phyloP scores from a whole-genome alignment of 2,888 invertebrate species.

The Mesorhabditis belari region DNA sequence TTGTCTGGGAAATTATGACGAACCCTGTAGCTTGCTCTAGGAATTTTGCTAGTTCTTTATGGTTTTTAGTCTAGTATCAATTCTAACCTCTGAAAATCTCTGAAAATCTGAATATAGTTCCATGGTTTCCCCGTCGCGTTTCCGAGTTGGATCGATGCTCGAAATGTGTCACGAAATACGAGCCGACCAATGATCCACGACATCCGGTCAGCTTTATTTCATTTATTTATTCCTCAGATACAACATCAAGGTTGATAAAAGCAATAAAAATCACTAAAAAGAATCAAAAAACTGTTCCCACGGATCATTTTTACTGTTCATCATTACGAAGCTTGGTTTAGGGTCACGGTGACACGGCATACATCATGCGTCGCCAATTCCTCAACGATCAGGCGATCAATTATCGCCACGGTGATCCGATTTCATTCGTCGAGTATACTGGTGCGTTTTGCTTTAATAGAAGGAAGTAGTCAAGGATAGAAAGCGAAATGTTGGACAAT shows the following conservation, averaged over 20 bases:
- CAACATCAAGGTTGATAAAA: too few species aligned
- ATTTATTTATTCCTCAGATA: background rate
- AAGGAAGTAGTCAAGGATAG: too few species aligned
- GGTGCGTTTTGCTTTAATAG: too few species aligned
- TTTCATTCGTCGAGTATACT: conserved; percentile 80
- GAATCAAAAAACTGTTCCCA: too few species aligned
- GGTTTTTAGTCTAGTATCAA: too few species aligned
- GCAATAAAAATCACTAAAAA: too few species aligned
- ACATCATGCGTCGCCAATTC: conserved; percentile 55
- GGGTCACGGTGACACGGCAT: conserved; percentile 57
- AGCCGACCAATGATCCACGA: conserved; percentile 57
- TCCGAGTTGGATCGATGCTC: conserved; percentile 58
- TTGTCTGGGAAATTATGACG: too few species aligned
- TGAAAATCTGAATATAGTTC: conserved; percentile 9
- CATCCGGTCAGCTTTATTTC: conserved; percentile 16
- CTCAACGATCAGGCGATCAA: conserved; percentile 57
- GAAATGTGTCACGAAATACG: conserved; percentile 57
- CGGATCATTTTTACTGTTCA: background rate
- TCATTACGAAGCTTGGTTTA: conserved; percentile 29
- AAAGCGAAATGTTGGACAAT: too few species aligned
- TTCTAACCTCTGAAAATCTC: too few species aligned
- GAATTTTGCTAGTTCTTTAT: too few species aligned
- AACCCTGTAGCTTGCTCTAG: too few species aligned
- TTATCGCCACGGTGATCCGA: conserved; percentile 68
- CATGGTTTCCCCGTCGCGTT: conserved; percentile 57